A percentile compares a stretch with the other conserved stretches of the same genome.
phyloP scores from a whole-genome alignment of 2,113 vertebrate genomes.

The Limanda limanda region DNA sequence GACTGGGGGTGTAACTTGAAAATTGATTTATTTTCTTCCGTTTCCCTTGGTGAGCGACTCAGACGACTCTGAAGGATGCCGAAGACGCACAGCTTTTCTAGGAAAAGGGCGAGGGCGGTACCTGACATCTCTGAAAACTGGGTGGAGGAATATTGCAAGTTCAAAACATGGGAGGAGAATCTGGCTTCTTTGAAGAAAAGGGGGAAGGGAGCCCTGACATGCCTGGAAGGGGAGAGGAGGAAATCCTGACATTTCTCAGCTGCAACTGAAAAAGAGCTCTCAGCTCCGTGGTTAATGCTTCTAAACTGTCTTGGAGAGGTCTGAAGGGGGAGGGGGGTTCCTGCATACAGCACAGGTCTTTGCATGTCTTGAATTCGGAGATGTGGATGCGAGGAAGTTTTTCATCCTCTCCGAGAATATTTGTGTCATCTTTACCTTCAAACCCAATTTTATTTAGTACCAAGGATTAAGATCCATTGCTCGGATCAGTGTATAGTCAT shows the following conservation, averaged over 20 bases:
- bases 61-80: slow-evolving; percentile 34
- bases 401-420: neutral
- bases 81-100: slow-evolving; percentile 23
- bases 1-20: slow-evolving; percentile 24
- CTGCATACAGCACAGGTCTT: slow-evolving; percentile 24
- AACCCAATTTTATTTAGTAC: neutral
- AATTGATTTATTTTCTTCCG: slow-evolving; percentile 14
- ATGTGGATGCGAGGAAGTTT: neutral
- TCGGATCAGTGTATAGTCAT: neutral
- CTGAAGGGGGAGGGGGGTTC: slow-evolving; percentile 5
- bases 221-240: slow-evolving; percentile 56
- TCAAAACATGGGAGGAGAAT: slow-evolving; percentile 62
- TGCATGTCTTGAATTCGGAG: slow-evolving; percentile 19
- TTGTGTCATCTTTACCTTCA: neutral
- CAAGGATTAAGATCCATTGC: neutral
- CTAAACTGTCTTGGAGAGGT: slow-evolving; percentile 48
- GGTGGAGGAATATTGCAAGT: slow-evolving; percentile 58
- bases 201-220: slow-evolving; percentile 57
- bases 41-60: slow-evolving; percentile 16
- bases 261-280: slow-evolving; percentile 45
- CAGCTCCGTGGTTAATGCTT: slow-evolving; percentile 59
- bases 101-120: slow-evolving; percentile 36
- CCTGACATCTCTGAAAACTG: slow-evolving; percentile 58
- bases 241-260: slow-evolving; percentile 65
- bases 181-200: slow-evolving; percentile 66